Evolutionary conservation across 2,797 vertebrate species (phyloP), one percentile per base, ranked within the genome.

Genomic region (Hydrophis major): DNA sequence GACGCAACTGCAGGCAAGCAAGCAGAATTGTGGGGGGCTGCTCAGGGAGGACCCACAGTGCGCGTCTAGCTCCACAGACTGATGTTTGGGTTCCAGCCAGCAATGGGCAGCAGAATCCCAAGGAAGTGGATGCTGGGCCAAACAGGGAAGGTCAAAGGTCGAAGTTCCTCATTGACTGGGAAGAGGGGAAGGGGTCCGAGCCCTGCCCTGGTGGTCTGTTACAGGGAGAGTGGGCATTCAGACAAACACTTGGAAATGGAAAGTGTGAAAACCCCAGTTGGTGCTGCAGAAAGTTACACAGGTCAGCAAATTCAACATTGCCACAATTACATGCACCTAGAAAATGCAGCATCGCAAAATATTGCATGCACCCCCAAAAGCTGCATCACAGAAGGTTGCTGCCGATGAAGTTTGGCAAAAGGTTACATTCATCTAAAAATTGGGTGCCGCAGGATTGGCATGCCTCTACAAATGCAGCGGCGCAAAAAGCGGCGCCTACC

Each of bases 381-480:
- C 25, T 27, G 25, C 27, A 27, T 28, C 1, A 3, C 2, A 12
- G 61, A 63, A 28, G 61, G 61, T 28, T 12, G 27, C 3, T 1
- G 8, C 60, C 8, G 25, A 27, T 25, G 7, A 22, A 59, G 57
- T 59, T 59, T 59, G 20, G 57, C 57, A 59, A 59, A 59, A 60
- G 6, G 2, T 59, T 7, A 7, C 0, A 0, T 59, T 1, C 20
- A 7, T 59, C 20, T 59, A 59, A 59, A 59, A 59, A 59, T 59
- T 20, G 5, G 57, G 16, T 59, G 57, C 18, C 3, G 18, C 57
- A 59, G 18, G 18, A 20, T 6, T 59, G 3, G 6, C 18, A 59
- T 2, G 20, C 57, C 0, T 20, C 6, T 3, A 14, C 13, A 1
- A 32, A 6, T 6, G n/a, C 13, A 16, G 63, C 28, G 4, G 5